Conservation (phyloP, 2,113 vertebrate species). For the Taxidea taxus region DNA sequence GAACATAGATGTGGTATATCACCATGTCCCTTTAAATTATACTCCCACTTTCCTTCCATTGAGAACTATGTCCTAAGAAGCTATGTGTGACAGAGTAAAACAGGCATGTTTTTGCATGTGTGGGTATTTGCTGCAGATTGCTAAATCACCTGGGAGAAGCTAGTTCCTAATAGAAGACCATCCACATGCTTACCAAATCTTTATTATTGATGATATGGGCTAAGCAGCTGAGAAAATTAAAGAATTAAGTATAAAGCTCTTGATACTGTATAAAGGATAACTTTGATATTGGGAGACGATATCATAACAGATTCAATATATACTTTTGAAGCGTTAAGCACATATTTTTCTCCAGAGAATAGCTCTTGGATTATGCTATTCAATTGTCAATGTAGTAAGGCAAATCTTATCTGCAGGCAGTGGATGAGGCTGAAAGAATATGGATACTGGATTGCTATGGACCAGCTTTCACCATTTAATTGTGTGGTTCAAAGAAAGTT, state of each 20-base stretch:
- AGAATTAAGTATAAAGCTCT: background rate
- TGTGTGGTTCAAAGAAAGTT: background rate
- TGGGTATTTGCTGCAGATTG: background rate
- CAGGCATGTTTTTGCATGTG: background rate
- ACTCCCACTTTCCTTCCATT: background rate
- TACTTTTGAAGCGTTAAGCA: background rate
- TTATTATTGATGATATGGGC: background rate
- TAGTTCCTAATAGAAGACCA: background rate
- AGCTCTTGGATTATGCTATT: background rate
- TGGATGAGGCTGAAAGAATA: background rate
- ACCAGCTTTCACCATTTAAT: background rate
- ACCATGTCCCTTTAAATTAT: background rate
- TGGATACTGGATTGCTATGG: background rate
- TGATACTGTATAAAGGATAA: background rate
- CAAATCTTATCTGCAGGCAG: background rate
- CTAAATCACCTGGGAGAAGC: background rate
- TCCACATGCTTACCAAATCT: background rate
- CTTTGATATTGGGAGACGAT: background rate
- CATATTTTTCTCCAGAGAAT: background rate
- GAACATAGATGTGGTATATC: fast-evolving
- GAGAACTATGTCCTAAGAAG: background rate
- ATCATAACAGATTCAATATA: background rate
- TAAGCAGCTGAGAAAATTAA: background rate
- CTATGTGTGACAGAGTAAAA: background rate
- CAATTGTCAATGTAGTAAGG: background rate